Conservation (phyloP, 2,797 vertebrate species). For the Sebastes taczanowskii region DNA sequence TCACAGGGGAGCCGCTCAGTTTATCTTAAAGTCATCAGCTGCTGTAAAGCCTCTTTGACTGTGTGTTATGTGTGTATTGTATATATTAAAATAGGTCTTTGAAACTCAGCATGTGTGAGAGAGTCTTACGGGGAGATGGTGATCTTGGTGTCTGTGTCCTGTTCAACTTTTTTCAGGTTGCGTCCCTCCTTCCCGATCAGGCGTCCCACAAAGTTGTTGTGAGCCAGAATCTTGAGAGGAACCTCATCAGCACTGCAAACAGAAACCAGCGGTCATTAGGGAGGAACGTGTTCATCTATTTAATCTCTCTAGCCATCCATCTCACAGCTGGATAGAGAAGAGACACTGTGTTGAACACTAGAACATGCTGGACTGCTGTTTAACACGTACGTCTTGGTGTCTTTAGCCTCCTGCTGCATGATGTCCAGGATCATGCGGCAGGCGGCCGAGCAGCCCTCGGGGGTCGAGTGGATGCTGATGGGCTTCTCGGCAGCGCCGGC, state of each 20-base stretch:
- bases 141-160: conserved; percentile 97
- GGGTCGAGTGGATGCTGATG: conserved; percentile 95
- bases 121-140: conserved; percentile 94
- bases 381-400: conserved; percentile 90
- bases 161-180: conserved; percentile 96
- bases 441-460: conserved; percentile 92
- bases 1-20: background rate
- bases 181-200: conserved; percentile 95
- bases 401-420: conserved; percentile 97
- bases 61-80: background rate
- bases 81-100: background rate
- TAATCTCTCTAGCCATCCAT: too few relatives aligned
- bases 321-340: background rate
- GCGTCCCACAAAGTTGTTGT: conserved; percentile 96
- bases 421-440: conserved; percentile 97
- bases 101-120: background rate
- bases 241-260: conserved; percentile 88
- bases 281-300: background rate
- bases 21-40: background rate
- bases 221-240: conserved; percentile 93
- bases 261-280: background rate
- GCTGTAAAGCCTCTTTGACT: background rate
- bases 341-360: background rate
- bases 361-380: background rate
- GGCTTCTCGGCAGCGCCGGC: conserved; percentile 94